Evolutionary conservation across 2,113 vertebrate genomes (phyloP).

Genomic region (Telmatochromis brachygnathus): DNA sequence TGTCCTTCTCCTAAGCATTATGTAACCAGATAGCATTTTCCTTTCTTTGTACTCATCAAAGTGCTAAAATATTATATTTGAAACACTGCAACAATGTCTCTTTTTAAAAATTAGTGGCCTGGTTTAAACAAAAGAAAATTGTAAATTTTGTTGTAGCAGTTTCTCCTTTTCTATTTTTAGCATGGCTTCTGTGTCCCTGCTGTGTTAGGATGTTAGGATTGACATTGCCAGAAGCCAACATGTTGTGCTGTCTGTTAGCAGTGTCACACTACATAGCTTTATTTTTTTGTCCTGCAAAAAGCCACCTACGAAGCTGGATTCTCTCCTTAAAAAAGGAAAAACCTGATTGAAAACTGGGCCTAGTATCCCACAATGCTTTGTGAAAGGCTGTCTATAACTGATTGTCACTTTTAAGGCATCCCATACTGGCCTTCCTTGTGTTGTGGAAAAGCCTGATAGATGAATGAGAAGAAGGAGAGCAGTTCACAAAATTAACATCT

Average conservation of each 20-base stretch:
- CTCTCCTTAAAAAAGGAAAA: neutral
- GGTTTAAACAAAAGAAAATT: neutral
- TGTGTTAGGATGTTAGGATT: neutral
- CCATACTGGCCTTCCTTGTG: neutral
- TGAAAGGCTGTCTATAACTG: neutral
- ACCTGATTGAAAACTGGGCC: neutral
- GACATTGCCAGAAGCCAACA: neutral
- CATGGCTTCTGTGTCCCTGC: neutral
- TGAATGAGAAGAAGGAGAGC: neutral
- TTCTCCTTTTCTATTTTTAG: neutral
- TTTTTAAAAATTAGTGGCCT: neutral
- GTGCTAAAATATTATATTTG: neutral
- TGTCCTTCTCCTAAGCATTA: neutral
- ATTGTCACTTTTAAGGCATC: neutral
- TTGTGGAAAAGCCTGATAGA: neutral
- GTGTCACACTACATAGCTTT: neutral
- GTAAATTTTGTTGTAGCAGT: neutral
- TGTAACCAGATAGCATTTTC: neutral
- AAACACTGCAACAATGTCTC: neutral
- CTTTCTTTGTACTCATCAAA: neutral
- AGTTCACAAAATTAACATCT: neutral
- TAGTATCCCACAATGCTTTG: neutral
- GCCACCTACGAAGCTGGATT: neutral
- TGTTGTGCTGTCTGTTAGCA: neutral
- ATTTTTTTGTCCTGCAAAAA: neutral